phyloP scores from a whole-genome alignment of 2,888 invertebrate species.

The Tiliacea citrago region DNA sequence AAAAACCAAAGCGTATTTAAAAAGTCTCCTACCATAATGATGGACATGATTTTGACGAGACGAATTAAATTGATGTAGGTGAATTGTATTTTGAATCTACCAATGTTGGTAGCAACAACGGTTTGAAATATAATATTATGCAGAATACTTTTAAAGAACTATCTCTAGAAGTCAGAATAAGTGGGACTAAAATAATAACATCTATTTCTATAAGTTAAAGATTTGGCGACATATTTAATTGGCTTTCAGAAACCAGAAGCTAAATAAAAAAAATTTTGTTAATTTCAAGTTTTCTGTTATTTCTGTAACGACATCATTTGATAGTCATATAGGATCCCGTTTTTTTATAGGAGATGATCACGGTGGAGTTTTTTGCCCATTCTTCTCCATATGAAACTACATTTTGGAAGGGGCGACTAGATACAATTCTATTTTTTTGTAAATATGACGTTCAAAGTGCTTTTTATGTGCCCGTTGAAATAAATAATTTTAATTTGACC shows the following conservation, averaged over 20 bases:
- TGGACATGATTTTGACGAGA: slow-evolving; percentile 8
- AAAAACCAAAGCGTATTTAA: slow-evolving; percentile 41
- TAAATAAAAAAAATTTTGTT: too few relatives aligned
- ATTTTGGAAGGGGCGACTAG: too few relatives aligned
- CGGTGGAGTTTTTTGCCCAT: too few relatives aligned
- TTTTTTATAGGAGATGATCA: not conserved
- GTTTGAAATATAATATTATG: not conserved
- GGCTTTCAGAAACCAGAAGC: not conserved
- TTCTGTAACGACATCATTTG: too few relatives aligned
- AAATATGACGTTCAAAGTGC: too few relatives aligned
- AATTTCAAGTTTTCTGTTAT: not conserved
- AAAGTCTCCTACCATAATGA: slow-evolving; percentile 37
- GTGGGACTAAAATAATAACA: not conserved
- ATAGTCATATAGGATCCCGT: too few relatives aligned
- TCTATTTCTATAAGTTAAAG: not conserved
- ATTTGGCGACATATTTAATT: not conserved
- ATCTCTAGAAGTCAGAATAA: not conserved
- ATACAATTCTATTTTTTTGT: too few relatives aligned
- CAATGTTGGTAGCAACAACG: not conserved
- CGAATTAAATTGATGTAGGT: not conserved
- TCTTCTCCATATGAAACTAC: too few relatives aligned
- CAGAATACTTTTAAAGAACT: not conserved
- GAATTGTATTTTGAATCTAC: not conserved
- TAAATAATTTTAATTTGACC: too few relatives aligned
- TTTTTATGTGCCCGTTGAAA: too few relatives aligned